Evolutionary conservation across 2,888 invertebrate species (phyloP), one percentile per base, ranked within the genome.

Genomic region (Dynastes tityus): DNA sequence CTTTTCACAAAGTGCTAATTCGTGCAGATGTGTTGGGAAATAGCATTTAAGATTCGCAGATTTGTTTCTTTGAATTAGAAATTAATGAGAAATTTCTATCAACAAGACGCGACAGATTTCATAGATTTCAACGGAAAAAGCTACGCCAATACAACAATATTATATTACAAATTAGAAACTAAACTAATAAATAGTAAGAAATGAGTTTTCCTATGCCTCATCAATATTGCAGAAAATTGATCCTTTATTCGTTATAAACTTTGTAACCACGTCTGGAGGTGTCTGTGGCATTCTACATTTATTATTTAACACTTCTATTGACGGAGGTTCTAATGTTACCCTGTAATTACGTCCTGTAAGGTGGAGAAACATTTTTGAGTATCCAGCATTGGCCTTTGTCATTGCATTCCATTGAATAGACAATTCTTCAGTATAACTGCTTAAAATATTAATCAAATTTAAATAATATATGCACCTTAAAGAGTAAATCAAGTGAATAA

Each of bases 221-320:
- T n/a, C 51, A 29, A 68, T 68, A 68, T 68, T 51, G 22, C 11
- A 2, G 49, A 22, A 49, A 49, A n/a, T 1, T n/a, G 29, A 58
- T 55, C n/a, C 49, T 11, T 51, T 11, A 51, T 68, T 29, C 68
- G 27, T 27, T 68, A 37, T 3, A 68, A 68, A 68, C 51, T 51
- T 68, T 51, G 51, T 32, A 51, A 68, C 51, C 68, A 51, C 68
- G 29, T 51, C 51, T 13, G 11, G 22, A 68, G 16, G 53, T 68
- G 51, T 53, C 22, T 11, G 51, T n/a, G 51, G 51, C 49, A 27
- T 68, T 29, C 9, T n/a, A 29, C 49, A 68, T 68, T 68, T 68
- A 68, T 68, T 68, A 68, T 68, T 51, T 68, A 68, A 9, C 49
- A 27, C 1, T 2, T n/a, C 29, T 51, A 51, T 68, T 68, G 68